These are phyloP conservation scores for Chloropsis cyanopogon DNA, from an alignment of 2,113 vertebrate genomes.

Conservation along the genomic window DNA sequence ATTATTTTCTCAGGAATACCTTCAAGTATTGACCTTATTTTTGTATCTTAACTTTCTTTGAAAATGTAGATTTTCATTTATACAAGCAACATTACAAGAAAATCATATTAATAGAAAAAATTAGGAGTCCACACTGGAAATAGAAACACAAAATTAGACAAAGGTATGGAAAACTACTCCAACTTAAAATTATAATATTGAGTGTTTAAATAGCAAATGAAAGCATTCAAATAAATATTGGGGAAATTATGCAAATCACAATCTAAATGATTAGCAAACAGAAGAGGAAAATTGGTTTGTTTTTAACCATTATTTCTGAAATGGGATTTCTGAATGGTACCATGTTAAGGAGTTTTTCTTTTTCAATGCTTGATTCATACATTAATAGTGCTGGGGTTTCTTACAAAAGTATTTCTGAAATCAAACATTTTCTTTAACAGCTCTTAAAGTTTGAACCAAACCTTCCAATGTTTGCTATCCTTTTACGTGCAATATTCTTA, in stretches of 20 bases:
- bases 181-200: not conserved
- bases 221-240: not conserved
- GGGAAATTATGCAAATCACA: not conserved
- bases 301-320: not conserved
- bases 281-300: not conserved
- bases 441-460: not conserved
- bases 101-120: not conserved
- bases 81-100: not conserved
- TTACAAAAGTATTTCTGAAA: not conserved
- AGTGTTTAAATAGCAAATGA: not conserved
- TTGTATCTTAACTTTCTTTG: not conserved
- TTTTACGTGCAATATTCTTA: not conserved
- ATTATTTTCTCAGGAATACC: not conserved
- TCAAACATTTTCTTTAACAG: not conserved
- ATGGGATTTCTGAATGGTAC: not conserved
- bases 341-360: not conserved
- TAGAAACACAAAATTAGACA: not conserved
- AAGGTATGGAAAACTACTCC: not conserved
- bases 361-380: not conserved
- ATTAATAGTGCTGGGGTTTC: not conserved
- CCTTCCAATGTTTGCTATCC: not conserved
- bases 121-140: not conserved
- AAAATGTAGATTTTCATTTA: not conserved
- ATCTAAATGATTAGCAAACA: not conserved
- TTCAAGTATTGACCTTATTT: not conserved